Conservation (phyloP, 2,888 invertebrate species). For the Oscheius sp. region DNA sequence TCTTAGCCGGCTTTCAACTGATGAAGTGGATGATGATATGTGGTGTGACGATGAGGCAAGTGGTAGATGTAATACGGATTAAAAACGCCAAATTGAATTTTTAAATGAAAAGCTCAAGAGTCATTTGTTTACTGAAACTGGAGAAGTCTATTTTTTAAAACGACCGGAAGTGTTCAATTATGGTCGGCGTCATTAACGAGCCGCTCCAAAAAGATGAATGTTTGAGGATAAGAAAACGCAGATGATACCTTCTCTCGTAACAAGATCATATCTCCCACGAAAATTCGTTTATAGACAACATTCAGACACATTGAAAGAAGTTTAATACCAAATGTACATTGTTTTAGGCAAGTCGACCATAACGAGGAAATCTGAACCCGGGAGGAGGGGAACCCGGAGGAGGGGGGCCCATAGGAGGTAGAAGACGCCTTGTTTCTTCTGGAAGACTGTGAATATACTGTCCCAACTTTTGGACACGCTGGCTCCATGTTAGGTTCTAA, state of each 20-base stretch:
- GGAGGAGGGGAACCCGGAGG: slow-evolving; percentile 22
- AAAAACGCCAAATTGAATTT: too few relatives aligned
- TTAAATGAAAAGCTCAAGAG: too few relatives aligned
- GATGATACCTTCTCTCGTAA: slow-evolving; percentile 1
- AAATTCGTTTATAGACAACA: neutral
- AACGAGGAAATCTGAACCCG: slow-evolving; percentile 20
- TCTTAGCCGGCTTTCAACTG: too few relatives aligned
- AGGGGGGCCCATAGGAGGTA: slow-evolving; percentile 33
- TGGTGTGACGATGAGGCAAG: too few relatives aligned
- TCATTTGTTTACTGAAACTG: slow-evolving; percentile 16
- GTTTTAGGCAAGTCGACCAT: neutral
- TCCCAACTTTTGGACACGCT: slow-evolving; percentile 20
- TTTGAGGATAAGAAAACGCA: neutral
- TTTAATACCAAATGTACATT: neutral
- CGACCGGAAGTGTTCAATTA: slow-evolving; percentile 8
- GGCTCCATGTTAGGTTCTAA: slow-evolving; percentile 22
- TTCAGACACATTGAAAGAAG: neutral
- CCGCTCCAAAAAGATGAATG: neutral
- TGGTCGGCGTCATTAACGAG: neutral
- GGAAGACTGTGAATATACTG: slow-evolving; percentile 26
- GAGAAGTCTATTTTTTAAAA: slow-evolving; percentile 1
- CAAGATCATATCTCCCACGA: slow-evolving; percentile 12
- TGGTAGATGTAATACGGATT: too few relatives aligned
- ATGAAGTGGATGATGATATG: too few relatives aligned
- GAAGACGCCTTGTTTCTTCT: slow-evolving; percentile 28